phyloP scores from a whole-genome alignment of 1,140 invertebrate genomes.

The Orchesella cincta region DNA sequence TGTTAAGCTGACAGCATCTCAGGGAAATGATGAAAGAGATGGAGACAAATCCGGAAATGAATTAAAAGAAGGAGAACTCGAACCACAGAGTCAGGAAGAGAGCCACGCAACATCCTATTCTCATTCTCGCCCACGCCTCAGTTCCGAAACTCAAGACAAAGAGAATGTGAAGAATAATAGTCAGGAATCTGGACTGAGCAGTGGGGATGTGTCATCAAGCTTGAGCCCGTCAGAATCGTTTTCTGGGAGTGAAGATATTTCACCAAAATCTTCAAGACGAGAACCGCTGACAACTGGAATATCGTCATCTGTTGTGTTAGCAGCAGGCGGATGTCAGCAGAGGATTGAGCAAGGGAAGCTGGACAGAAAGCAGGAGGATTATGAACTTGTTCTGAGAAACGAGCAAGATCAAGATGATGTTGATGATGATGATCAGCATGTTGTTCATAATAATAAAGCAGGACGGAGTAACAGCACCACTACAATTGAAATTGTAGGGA shows the following conservation, averaged over 20 bases:
- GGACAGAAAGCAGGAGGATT: background rate
- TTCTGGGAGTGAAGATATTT: slow-evolving; percentile 21
- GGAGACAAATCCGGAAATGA: no score
- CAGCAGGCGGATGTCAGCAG: background rate
- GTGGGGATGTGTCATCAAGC: slow-evolving; percentile 15
- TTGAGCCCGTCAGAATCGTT: slow-evolving; percentile 13
- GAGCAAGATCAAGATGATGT: background rate
- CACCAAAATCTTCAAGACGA: background rate
- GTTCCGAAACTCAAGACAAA: background rate
- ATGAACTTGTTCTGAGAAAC: background rate
- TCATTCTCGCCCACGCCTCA: background rate
- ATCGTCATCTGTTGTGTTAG: background rate
- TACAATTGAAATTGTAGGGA: no score
- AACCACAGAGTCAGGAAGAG: no score
- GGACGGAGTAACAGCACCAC: no score
- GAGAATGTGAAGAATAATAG: slow-evolving; percentile 6
- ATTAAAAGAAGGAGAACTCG: no score
- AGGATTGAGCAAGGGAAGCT: slow-evolving; percentile 6
- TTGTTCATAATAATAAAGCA: slow-evolving; percentile 4
- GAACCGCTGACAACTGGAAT: background rate
- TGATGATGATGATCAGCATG: slow-evolving; percentile 3
- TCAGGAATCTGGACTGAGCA: slow-evolving; percentile 9
- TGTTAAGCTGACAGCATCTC: no score
- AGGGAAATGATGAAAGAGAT: no score
- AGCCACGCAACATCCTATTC: no score